These are phyloP conservation scores for Sandelia bainsii DNA, from an alignment of 2,797 vertebrate genomes.

Conservation along the genomic window DNA sequence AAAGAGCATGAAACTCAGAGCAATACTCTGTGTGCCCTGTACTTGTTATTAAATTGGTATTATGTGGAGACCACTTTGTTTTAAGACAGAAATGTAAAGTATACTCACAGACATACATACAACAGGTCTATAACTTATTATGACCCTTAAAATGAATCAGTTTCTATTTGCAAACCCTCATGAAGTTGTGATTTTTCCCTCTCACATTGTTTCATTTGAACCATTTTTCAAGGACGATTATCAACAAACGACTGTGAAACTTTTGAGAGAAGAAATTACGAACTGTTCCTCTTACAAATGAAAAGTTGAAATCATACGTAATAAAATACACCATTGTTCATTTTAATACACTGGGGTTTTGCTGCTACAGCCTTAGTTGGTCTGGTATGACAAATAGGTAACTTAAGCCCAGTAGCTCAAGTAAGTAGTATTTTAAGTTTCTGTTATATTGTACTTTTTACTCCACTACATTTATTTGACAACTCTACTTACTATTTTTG, in stretches of 20 bases:
- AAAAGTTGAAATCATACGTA: not conserved
- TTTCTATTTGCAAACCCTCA: too few species aligned
- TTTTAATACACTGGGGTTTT: not conserved
- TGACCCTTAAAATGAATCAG: too few species aligned
- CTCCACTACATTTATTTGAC: too few species aligned
- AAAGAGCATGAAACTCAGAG: not conserved
- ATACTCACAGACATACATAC: not conserved
- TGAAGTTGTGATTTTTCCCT: not conserved
- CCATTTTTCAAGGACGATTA: not conserved
- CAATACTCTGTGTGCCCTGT: slow-evolving; percentile 15
- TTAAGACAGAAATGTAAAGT: not conserved
- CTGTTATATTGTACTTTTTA: too few species aligned
- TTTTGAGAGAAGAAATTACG: not conserved
- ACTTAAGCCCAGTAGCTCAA: too few species aligned
- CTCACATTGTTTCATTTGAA: not conserved
- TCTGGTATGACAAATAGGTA: too few species aligned
- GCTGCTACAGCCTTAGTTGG: too few species aligned
- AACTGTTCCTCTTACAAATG: not conserved
- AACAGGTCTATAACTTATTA: too few species aligned
- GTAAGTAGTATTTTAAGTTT: too few species aligned
- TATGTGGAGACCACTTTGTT: not conserved
- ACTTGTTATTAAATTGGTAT: slow-evolving; percentile 14
- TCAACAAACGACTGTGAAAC: not conserved
- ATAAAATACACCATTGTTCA: not conserved
- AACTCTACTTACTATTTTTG: too few species aligned